Evolutionary conservation across 2,113 vertebrate species (phyloP).

Genomic region (Phalacrocorax carbo): DNA sequence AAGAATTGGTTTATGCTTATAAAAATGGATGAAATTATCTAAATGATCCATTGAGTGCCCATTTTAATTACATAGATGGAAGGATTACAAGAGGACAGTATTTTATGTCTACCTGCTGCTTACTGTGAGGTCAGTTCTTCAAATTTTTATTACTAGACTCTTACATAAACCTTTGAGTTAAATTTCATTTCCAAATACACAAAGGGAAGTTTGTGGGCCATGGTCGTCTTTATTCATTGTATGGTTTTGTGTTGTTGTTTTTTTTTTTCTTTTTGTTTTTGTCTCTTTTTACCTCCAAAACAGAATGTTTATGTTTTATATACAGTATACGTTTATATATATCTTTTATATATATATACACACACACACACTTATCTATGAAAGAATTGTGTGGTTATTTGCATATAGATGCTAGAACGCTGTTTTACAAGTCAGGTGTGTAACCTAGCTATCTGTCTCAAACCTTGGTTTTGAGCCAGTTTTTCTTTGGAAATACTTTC

Average conservation of each 20-base stretch:
- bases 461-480: constrained; percentile 71
- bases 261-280: constrained; percentile 63
- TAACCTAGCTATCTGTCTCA: constrained; percentile 58
- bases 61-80: constrained; percentile 99
- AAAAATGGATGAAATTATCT: constrained; percentile 95
- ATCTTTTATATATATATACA: constrained; percentile 12
- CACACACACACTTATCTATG: constrained; percentile 19
- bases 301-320: constrained; percentile 69
- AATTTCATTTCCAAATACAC: constrained; percentile 85
- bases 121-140: constrained; percentile 99
- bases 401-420: constrained; percentile 63
- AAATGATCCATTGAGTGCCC: constrained; percentile 97
- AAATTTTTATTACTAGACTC: constrained; percentile 96
- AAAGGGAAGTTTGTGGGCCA: constrained; percentile 85
- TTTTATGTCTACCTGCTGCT: constrained; percentile 98
- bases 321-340: constrained; percentile 56
- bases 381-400: constrained; percentile 68
- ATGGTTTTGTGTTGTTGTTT: constrained; percentile 68
- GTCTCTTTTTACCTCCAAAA: constrained; percentile 69
- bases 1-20: constrained; percentile 89
- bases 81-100: constrained; percentile 98
- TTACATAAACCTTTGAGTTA: constrained; percentile 87
- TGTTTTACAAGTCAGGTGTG: constrained; percentile 55
- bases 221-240: constrained; percentile 82
- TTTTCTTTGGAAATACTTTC: constrained; percentile 76